Conservation (phyloP, 2,888 invertebrate genomes). For the Ferdinandea cuprea region DNA sequence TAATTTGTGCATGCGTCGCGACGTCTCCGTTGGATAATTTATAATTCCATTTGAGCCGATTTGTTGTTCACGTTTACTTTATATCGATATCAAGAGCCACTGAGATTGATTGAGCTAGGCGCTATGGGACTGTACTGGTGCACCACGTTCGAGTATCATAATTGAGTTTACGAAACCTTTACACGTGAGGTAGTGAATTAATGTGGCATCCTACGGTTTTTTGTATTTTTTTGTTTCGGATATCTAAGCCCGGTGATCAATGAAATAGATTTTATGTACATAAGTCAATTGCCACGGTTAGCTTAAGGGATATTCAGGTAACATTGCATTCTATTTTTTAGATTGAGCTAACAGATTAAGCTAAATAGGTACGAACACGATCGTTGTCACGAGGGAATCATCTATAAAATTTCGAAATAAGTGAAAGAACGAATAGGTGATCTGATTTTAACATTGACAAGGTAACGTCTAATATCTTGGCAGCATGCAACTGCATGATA, state of each 20-base stretch:
- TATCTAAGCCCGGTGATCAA: not conserved
- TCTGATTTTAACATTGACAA: not conserved
- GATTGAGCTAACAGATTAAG: not conserved
- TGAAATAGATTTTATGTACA: not conserved
- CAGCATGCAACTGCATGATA: no score
- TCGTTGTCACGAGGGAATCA: not conserved
- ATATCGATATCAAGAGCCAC: conserved; percentile 35
- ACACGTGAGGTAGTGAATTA: conserved; percentile 40
- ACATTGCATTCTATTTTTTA: not conserved
- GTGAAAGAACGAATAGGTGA: not conserved
- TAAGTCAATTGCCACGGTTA: not conserved
- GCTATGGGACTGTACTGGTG: conserved; percentile 23
- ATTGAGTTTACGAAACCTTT: conserved; percentile 55
- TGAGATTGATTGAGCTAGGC: conserved; percentile 36
- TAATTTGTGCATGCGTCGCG: conserved; percentile 31
- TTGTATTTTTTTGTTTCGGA: not conserved
- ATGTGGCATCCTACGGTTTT: not conserved
- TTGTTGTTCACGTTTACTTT: conserved; percentile 49
- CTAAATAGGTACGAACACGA: not conserved
- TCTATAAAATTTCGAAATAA: not conserved
- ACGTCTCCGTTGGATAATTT: conserved; percentile 49
- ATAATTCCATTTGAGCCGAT: conserved; percentile 46
- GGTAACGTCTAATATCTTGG: no score
- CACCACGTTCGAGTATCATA: conserved; percentile 6
- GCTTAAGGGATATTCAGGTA: not conserved